Evolutionary conservation across 2,888 invertebrate genomes (phyloP).

Genomic region (Morpho deidamia): DNA sequence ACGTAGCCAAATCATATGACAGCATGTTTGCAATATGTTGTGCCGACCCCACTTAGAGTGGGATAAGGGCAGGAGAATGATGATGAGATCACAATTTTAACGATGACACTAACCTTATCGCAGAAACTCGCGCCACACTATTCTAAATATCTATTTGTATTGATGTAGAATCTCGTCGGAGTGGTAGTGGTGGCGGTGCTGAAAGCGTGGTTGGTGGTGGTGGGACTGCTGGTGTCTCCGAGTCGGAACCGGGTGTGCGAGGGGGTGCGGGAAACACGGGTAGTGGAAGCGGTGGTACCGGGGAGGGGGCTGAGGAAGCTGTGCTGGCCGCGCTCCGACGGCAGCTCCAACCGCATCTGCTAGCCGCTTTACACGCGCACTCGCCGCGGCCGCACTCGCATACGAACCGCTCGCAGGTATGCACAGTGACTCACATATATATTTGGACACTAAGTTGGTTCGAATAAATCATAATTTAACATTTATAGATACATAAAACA

Average conservation of each 20-base stretch:
- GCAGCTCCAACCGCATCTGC: slow-evolving; percentile 84
- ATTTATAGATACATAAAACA: too few relatives aligned
- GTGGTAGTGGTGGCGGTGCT: slow-evolving; percentile 33
- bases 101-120: too few relatives aligned
- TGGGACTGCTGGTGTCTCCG: slow-evolving; percentile 18
- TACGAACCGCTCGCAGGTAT: slow-evolving; percentile 30
- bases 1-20: too few relatives aligned
- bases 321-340: slow-evolving; percentile 83
- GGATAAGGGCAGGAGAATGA: too few relatives aligned
- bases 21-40: too few relatives aligned
- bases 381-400: slow-evolving; percentile 76
- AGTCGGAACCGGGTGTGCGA: slow-evolving; percentile 32
- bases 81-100: too few relatives aligned
- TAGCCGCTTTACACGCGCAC: slow-evolving; percentile 80
- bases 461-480: too few relatives aligned
- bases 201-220: slow-evolving; percentile 24
- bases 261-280: slow-evolving; percentile 23
- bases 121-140: too few relatives aligned
- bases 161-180: slow-evolving; percentile 51
- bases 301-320: slow-evolving; percentile 78
- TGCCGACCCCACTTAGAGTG: too few relatives aligned
- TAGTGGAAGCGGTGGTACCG: slow-evolving; percentile 37
- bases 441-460: slow-evolving; percentile 18
- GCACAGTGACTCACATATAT: slow-evolving; percentile 9
- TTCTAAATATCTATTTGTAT: background rate